Evolutionary conservation across 2,797 vertebrate genomes (phyloP), one percentile per base, ranked within the genome.

Genomic region (Chaetophractus vellerosus): DNA sequence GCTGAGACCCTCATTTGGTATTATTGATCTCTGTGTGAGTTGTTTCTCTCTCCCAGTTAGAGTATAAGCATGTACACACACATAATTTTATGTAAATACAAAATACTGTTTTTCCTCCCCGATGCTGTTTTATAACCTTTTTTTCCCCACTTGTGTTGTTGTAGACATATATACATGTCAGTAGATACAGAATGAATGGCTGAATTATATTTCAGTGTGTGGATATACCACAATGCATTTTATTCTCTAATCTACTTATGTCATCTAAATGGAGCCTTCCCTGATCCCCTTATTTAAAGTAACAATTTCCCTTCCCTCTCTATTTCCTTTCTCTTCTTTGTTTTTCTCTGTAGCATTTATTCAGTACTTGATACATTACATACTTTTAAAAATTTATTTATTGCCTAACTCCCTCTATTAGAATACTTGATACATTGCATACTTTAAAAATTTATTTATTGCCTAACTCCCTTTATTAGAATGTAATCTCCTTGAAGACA

Each of bases 261-360:
- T 89, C 9, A 75, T 48, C 23, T 90, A 61, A 81, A 0, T 64
- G 33, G 63, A 21, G 26, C 36, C 57, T 75, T 83, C n/a, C 76
- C 28, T 88, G 38, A 95, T 45, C 15, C 31, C 23, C 21, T 66
- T 59, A 76, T 26, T 75, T 90, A 74, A 71, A 75, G 18, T 79
- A 64, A 79, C 72, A 90, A 19, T 75, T 23, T 8, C 31, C 2
- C 12, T 95, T 41, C 28, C 52, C 88, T 71, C 12, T 6, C 15
- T 76, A 0, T 76, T 5, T 66, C 6, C n/a, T 10, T 71, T 82
- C 16, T 63, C 31, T 78, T 28, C 52, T 61, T 8, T 91, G 10
- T 33, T 83, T 96, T 96, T 78, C n/a, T 95, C 18, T 74, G 1
- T 94, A 86, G 64, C 50, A 52, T 83, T 88, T 88, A 85, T 8